Evolutionary conservation across 1,140 invertebrate species (phyloP).

Genomic region (Bombus breviceps): DNA sequence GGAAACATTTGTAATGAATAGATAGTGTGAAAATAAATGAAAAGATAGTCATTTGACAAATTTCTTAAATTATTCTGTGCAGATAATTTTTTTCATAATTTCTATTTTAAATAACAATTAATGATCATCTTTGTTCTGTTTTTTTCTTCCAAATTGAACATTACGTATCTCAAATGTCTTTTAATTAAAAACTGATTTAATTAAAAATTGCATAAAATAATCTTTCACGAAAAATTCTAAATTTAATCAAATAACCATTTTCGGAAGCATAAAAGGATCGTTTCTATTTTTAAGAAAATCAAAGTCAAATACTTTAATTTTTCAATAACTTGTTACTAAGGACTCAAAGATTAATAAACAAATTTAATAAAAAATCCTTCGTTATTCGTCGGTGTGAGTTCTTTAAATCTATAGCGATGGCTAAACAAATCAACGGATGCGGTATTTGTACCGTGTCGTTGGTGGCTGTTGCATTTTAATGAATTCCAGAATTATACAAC

Average conservation of each 20-base stretch:
- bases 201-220: neutral
- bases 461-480: conserved; percentile 29
- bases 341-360: neutral
- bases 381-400: neutral
- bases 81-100: neutral
- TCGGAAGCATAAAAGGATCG: neutral
- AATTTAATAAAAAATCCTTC: neutral
- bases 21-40: neutral
- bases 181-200: neutral
- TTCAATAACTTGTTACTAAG: neutral
- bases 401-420: neutral
- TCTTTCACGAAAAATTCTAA: neutral
- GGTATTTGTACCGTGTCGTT: neutral
- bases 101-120: neutral
- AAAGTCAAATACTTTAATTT: neutral
- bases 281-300: neutral
- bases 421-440: neutral
- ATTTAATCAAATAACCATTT: neutral
- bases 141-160: neutral
- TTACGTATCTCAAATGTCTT: neutral
- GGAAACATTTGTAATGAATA: neutral
- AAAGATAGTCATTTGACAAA: neutral
- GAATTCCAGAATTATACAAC: neutral
- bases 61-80: neutral
- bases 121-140: neutral